These are phyloP conservation scores for Drosophila merina DNA, from an alignment of 2,888 invertebrate species.

Conservation along the genomic window DNA sequence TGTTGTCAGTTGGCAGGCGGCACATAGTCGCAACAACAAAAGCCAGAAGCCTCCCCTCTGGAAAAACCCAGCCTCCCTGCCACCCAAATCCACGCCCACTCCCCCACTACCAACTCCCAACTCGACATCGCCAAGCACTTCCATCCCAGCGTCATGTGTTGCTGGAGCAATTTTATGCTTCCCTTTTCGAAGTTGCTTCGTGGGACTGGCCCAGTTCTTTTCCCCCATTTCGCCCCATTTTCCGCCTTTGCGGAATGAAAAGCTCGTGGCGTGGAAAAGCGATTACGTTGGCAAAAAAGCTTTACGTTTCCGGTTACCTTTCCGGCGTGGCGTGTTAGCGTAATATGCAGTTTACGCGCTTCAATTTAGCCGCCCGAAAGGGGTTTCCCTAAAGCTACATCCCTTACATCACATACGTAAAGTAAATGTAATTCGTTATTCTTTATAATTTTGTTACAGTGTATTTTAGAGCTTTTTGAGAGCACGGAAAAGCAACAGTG, in stretches of 20 bases:
- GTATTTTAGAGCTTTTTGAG: constrained; percentile 54
- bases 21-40: constrained; percentile 31
- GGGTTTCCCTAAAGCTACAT: not conserved
- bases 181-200: constrained; percentile 62
- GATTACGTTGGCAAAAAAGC: constrained; percentile 73
- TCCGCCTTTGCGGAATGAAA: constrained; percentile 50
- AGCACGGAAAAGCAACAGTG: constrained; percentile 26
- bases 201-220: constrained; percentile 56
- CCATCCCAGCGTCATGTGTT: constrained; percentile 59
- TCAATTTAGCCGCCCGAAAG: constrained; percentile 49
- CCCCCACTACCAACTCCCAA: not conserved
- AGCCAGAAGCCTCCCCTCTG: constrained; percentile 17
- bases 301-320: constrained; percentile 71
- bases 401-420: not conserved
- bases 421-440: not conserved
- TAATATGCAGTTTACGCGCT: constrained; percentile 62
- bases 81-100: not conserved
- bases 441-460: constrained; percentile 41
- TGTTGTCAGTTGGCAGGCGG: constrained; percentile 56
- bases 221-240: constrained; percentile 27
- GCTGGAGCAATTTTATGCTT: constrained; percentile 71
- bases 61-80: constrained; percentile 28
- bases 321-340: constrained; percentile 58
- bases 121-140: constrained; percentile 2
- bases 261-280: constrained; percentile 68